Base-by-base conservation (phyloP, 2,888 invertebrate species). In the Stictocephala bisonia region DNA sequence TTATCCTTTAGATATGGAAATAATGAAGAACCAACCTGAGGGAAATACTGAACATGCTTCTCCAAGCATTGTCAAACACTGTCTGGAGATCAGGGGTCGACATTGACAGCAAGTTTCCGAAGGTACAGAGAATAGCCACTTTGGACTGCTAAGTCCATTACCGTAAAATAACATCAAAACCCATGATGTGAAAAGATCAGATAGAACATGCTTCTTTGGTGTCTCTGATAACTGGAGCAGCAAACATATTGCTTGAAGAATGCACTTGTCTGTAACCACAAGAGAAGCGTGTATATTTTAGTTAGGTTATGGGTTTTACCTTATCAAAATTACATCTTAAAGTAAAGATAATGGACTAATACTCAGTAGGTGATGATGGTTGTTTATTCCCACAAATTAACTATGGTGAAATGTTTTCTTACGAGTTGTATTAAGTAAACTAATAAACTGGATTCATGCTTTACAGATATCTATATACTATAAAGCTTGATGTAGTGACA, bases 231-330 rank as follows among this genome's bases (percentile, higher is more conserved):
- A 7, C 64, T n/a, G 2, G 7, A 64, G 4, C 15, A 26, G 26
- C 13, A 20, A 9, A 27, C 64, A 64, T 11, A 64, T 24, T 18
- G 44, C 44, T 35, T 64, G 64, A 3, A 64, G 44, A 13, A 64
- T 2, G 15, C 64, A 64, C 2, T 40, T 41, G 44, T 44, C 64
- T 64, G 60, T 1, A n/a, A n/a, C 60, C n/a, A n/a, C n/a, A n/a
- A n/a, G n/a, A n/a, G n/a, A n/a, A n/a, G n/a, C n/a, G n/a, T n/a
- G n/a, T n/a, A n/a, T n/a, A n/a, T n/a, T n/a, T n/a, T n/a, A n/a
- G n/a, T n/a, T n/a, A n/a, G n/a, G n/a, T n/a, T n/a, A n/a, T n/a
- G n/a, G n/a, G n/a, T n/a, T n/a, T n/a, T n/a, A n/a, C n/a, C n/a
- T n/a, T n/a, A n/a, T n/a, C n/a, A n/a, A n/a, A n/a, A n/a, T n/a